Base-by-base conservation (phyloP, 2,888 invertebrate genomes). In the Rhingia rostrata region DNA sequence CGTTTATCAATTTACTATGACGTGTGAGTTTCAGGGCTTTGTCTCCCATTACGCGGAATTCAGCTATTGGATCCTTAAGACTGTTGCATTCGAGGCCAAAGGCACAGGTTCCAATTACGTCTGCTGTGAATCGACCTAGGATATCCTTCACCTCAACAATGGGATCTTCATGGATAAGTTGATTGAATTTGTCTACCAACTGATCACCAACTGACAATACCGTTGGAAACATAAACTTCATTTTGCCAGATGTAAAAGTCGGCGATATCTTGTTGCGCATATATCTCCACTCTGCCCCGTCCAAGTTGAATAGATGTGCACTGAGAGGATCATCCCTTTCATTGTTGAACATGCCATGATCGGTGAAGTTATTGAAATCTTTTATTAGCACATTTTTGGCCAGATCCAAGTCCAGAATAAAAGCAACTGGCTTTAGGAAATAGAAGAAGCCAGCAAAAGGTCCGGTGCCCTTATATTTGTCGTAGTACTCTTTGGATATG, bases 81-180 rank as follows among this genome's bases (percentile, higher is more conserved):
- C 92, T 91, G 61, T 92, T 92, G 84, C 92, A 91, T 22, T 92
- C 91, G 4, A 93, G 88, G 2, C 92, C 93, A 86, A 93, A 93
- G 5, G 92, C 92, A 86, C 92, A 92, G 7, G 89, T 90, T 9
- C 92, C 92, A 63, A 93, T 93, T 0, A 93, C 92, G 86, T 93
- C 93, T 10, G 92, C 92, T 10, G 92, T 92, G 80, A 91, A 93
- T n/a, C 92, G 90, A 0, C 92, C 91, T 54, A 92, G 87, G 3
- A 92, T 73, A 6, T 92, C 91, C 82, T 92, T 91, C 0, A 92
- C 87, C 75, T 93, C 92, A 3, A 72, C 5, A 10, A 72, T 30
- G 4, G 61, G 4, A 22, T 72, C 43, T 0, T 9, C 22, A 7
- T 45, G 30, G 0, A 22, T 6, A 0, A 22, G 7, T 35, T 86